Evolutionary conservation across 2,888 invertebrate genomes (phyloP), one percentile per base, ranked within the genome.

Genomic region (Mamestra brassicae): DNA sequence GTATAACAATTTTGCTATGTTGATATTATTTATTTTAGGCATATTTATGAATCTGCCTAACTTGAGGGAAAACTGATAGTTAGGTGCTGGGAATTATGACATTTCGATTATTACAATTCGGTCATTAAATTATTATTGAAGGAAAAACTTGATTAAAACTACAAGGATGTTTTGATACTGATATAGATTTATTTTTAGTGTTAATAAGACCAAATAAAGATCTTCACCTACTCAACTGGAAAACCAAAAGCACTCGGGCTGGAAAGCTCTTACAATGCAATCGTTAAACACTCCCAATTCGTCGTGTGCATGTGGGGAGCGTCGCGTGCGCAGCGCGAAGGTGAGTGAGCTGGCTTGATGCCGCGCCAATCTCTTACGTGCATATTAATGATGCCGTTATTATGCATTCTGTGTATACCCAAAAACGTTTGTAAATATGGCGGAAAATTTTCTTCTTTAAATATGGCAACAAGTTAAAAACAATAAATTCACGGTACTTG

Each of bases 341-440:
- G 95, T 95, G 94, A 95, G 91, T 94, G 79, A 88, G 93, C 91
- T 88, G 84, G 87, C 90, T 95, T 95, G 95, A 94, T 87, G 89
- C 87, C 78, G 88, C 93, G 95, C 95, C 95, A 95, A 95, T 92
- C 89, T 88, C 90, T 85, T 87, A 82, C 89, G 89, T 90, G 90
- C 91, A 93, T 86, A 88, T 87, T 90, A 90, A 82, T 75, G 82
- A 84, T 62, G 65, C 79, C 85, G 74, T 83, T 88, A 54, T 57
- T 85, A 80, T 88, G 85, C 82, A 83, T 87, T 87, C 83, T 58
- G 75, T 80, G 81, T 66, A 76, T 26, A 63, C 55, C 70, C 74
- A 75, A 82, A 81, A 81, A 54, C 34, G 71, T 68, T 73, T 57
- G 63, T 64, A 78, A 62, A 74, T 57, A 74, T 58, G 42, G 69